Conservation (phyloP, 2,888 invertebrate species). For the Rhagium mordax region DNA sequence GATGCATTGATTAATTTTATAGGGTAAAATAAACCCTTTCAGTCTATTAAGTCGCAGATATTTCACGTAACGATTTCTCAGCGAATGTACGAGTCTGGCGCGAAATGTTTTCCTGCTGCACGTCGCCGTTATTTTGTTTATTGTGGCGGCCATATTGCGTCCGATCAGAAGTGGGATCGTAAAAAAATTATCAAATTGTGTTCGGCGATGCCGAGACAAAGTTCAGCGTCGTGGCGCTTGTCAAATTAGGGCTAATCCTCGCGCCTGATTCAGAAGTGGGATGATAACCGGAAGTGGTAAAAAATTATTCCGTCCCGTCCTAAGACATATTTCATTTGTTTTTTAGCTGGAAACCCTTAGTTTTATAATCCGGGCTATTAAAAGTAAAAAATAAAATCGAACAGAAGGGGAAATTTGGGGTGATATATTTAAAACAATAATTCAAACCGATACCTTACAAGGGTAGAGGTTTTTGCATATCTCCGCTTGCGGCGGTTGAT, state of each 20-base stretch:
- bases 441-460: slow-evolving; percentile 61
- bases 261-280: slow-evolving; percentile 21
- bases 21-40: slow-evolving; percentile 47
- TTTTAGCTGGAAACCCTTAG: slow-evolving; percentile 46
- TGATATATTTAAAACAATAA: slow-evolving; percentile 63
- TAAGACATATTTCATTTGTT: slow-evolving; percentile 47
- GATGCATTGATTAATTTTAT: slow-evolving; percentile 61
- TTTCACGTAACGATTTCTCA: slow-evolving; percentile 23
- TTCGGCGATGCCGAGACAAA: too few species aligned
- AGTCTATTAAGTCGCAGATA: slow-evolving; percentile 46
- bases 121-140: too few species aligned
- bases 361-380: slow-evolving; percentile 51
- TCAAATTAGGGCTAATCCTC: slow-evolving; percentile 30
- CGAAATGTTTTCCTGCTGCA: background rate
- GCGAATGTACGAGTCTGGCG: background rate
- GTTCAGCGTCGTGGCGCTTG: slow-evolving; percentile 31
- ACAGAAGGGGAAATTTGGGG: slow-evolving; percentile 51
- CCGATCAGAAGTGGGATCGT: too few species aligned
- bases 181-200: too few species aligned
- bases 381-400: slow-evolving; percentile 54
- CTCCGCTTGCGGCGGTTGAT: slow-evolving; percentile 35
- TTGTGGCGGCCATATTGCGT: too few species aligned
- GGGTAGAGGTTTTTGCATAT: slow-evolving; percentile 58
- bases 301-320: slow-evolving; percentile 33
- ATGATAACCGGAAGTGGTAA: slow-evolving; percentile 32